phyloP scores from a whole-genome alignment of 1,140 invertebrate genomes.

The Palaemon carinicauda region DNA sequence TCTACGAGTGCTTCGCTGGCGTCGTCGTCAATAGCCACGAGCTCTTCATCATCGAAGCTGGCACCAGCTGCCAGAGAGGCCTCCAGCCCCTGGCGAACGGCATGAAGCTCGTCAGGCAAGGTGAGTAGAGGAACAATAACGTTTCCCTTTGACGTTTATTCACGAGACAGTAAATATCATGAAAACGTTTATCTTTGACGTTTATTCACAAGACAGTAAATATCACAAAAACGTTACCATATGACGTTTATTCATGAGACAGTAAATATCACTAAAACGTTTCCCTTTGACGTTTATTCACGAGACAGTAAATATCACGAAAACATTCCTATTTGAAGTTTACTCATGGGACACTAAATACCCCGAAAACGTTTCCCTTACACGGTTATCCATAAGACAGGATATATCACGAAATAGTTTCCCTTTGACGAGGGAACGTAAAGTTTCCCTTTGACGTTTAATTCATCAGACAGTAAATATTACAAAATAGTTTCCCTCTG shows the following conservation, averaged over 20 bases:
- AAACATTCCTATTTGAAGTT: background rate
- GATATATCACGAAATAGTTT: too few relatives aligned
- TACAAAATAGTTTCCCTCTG: background rate
- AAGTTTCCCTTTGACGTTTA: too few relatives aligned
- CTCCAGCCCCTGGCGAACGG: constrained; percentile 72
- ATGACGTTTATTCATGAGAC: too few relatives aligned
- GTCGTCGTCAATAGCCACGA: constrained; percentile 73
- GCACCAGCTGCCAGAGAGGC: constrained; percentile 74
- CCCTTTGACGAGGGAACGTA: too few relatives aligned
- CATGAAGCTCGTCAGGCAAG: constrained; percentile 67
- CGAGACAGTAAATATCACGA: background rate
- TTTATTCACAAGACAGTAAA: too few relatives aligned
- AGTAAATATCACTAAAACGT: too few relatives aligned
- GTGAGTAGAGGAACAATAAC: background rate
- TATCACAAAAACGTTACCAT: too few relatives aligned
- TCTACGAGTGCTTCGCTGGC: constrained; percentile 78
- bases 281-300: too few relatives aligned
- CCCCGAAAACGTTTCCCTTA: too few relatives aligned
- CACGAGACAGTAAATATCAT: background rate
- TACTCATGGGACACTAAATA: too few relatives aligned
- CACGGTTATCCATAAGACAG: too few relatives aligned
- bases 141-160: too few relatives aligned
- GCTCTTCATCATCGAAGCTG: constrained; percentile 75
- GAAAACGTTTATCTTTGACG: background rate
- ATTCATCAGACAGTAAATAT: background rate